Conservation (phyloP, 2,797 vertebrate species). For the Hypotaenidia philippensis region DNA sequence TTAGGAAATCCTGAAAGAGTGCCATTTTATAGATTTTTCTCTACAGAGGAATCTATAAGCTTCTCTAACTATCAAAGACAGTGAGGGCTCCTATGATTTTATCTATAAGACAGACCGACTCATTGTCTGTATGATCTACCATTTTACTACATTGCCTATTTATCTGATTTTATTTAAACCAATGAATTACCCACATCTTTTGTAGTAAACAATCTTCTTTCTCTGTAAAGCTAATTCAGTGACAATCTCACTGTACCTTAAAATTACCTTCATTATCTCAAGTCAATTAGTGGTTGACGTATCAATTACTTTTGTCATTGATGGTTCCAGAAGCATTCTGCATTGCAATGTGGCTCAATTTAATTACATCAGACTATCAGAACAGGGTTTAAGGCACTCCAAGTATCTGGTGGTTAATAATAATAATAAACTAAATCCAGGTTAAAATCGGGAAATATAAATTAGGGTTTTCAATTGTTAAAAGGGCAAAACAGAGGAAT, state of each 20-base stretch:
- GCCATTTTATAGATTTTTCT: too few species aligned
- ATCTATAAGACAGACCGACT: background rate
- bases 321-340: constrained; percentile 35
- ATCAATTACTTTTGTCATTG: constrained; percentile 71
- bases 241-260: constrained; percentile 29
- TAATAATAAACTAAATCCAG: constrained; percentile 37
- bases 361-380: constrained; percentile 42
- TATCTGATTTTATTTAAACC: constrained; percentile 31
- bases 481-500: background rate
- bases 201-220: constrained; percentile 55
- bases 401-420: constrained; percentile 18
- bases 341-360: constrained; percentile 42
- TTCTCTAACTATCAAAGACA: background rate
- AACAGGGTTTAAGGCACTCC: background rate
- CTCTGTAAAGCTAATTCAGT: constrained; percentile 56
- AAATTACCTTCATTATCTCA: constrained; percentile 67
- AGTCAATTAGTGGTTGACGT: constrained; percentile 71
- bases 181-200: background rate
- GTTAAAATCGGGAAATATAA: constrained; percentile 1
- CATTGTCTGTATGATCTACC: background rate
- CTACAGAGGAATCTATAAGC: background rate
- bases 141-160: constrained; percentile 8
- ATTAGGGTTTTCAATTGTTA: background rate
- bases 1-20: too few species aligned
- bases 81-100: background rate